Base-by-base conservation (phyloP, 35 echinoderm and acorn worm species). In the Hemicentrotus pulcherrimus region DNA sequence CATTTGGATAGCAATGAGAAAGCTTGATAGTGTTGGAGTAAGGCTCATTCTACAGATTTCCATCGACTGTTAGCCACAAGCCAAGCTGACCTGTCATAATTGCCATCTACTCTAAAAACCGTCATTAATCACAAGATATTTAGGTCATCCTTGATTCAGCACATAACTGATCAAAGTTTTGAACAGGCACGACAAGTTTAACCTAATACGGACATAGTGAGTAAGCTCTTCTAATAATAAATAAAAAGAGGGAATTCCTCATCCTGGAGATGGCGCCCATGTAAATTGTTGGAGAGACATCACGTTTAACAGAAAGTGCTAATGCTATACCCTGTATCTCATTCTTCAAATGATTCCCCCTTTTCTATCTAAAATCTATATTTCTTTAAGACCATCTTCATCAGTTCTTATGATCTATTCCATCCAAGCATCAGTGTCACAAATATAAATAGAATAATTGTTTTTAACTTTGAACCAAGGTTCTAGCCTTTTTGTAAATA, bases 41-140 rank as follows among this genome's bases (percentile, higher is more conserved):
- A 78, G 19, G 24, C 19, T 78, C 28, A 22, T 78, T n/a, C 65
- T 28, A 78, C 65, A 78, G 65, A 78, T 78, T n/a, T 78, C 65
- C 65, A 78, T 28, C 65, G 6, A 78, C 6, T 28, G 65, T 41
- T 41, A 78, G 22, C 65, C 65, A 78, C 22, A 78, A 78, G 65
- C 65, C 19, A 28, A 28, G 65, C 65, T 78, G 65, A 78, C 65
- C 65, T 78, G 65, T 78, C 65, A 78, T 78, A 78, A n/a, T 78
- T 78, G 65, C 65, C 65, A 78, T 78, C 19, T 18, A 78, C 65
- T 28, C 65, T 78, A 22, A 78, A 78, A 78, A 78, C 19, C 32
- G 4, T 90, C 46, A 90, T 90, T 90, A 90, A 90, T 90, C 88
- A 90, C 46, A 90, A 90, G 32, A 45, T 90, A 90, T 90, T 90